phyloP scores from a whole-genome alignment of 2,797 vertebrate species.

The Mionectes olivaceus region DNA sequence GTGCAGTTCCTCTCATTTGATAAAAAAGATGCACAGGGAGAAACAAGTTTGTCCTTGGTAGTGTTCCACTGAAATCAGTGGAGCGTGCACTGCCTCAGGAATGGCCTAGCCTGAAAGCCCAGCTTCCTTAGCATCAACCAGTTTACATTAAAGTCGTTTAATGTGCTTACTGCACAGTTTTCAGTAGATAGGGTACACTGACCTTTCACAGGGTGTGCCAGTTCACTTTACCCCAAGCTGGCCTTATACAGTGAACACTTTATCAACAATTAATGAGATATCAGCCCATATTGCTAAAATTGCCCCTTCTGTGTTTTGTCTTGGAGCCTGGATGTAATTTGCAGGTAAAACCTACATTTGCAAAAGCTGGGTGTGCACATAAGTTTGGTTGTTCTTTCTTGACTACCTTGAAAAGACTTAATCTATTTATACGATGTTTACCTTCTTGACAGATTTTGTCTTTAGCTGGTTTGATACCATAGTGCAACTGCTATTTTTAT shows the following conservation, averaged over 20 bases:
- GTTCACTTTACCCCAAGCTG: not conserved
- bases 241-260: not conserved
- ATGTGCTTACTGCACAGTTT: rapidly evolving
- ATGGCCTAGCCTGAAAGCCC: rapidly evolving
- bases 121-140: rapidly evolving
- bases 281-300: not conserved
- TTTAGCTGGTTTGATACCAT: not conserved
- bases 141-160: not conserved
- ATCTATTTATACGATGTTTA: not conserved
- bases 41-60: not conserved
- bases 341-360: not conserved
- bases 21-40: rapidly evolving
- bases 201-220: not conserved
- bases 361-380: not conserved
- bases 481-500: not conserved
- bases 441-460: not conserved
- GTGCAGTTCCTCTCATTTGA: not conserved
- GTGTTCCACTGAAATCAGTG: not conserved
- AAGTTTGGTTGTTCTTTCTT: not conserved
- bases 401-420: not conserved
- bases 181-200: rapidly evolving
- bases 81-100: not conserved
- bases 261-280: not conserved
- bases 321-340: not conserved
- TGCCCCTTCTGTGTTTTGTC: not conserved